A percentile compares a stretch with the other conserved stretches of the same genome.
phyloP scores from a whole-genome alignment of 2,797 vertebrate genomes.

The Saxicola maurus region DNA sequence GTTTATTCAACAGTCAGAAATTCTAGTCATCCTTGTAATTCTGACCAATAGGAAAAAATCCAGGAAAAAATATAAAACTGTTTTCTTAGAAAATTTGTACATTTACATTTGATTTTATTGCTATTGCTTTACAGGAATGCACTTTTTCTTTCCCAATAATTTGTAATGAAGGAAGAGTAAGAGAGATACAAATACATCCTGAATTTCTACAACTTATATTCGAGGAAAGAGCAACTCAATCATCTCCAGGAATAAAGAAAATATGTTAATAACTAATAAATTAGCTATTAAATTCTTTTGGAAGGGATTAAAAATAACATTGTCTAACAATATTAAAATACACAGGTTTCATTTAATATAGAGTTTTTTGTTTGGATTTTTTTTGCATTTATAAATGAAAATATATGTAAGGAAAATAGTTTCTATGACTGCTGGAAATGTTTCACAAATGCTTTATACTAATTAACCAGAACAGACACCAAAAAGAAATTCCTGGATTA shows the following conservation, averaged over 20 bases:
- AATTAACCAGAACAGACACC: neutral
- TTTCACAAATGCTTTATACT: neutral
- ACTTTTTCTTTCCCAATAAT: neutral
- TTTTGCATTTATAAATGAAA: neutral
- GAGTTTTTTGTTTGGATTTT: no score
- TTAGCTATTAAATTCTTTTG: neutral
- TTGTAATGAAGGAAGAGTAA: neutral
- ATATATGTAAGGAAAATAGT: neutral
- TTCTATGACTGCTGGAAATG: neutral
- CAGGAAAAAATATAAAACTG: neutral
- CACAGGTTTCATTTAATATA: neutral
- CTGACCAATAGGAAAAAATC: neutral
- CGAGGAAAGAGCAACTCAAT: accelerated
- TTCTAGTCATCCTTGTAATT: neutral
- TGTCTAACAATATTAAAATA: neutral
- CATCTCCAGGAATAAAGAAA: neutral
- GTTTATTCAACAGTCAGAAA: neutral
- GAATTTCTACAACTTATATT: neutral
- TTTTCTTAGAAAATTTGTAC: neutral
- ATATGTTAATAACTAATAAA: neutral
- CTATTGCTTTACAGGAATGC: neutral
- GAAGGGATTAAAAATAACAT: neutral
- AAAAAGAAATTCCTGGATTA: neutral
- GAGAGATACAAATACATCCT: neutral
- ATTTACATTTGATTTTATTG: neutral